Evolutionary conservation across 2,888 invertebrate species (phyloP).

Genomic region (Acutogordius australiensis): DNA sequence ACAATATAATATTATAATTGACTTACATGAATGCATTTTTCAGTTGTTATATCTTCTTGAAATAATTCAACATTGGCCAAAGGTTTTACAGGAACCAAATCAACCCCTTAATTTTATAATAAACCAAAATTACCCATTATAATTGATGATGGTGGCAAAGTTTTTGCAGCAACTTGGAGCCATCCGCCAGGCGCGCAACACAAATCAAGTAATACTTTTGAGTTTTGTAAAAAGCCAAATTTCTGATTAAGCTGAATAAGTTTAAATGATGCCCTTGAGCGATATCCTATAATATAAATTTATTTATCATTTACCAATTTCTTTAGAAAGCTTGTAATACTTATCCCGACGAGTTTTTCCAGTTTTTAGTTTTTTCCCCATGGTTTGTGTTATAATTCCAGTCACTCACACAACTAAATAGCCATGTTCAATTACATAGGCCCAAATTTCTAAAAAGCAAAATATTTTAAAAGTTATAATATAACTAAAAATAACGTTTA

Average conservation of each 20-base stretch:
- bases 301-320: background rate
- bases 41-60: slow-evolving; percentile 79
- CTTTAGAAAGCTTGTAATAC: slow-evolving; percentile 4
- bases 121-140: slow-evolving; percentile 36
- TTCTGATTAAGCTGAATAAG: slow-evolving; percentile 84
- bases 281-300: slow-evolving; percentile 37
- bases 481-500: too few relatives aligned
- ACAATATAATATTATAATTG: too few relatives aligned
- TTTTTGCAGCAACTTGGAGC: slow-evolving; percentile 86
- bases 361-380: slow-evolving; percentile 7
- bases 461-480: background rate
- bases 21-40: slow-evolving; percentile 40
- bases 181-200: slow-evolving; percentile 98
- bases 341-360: slow-evolving; percentile 1
- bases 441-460: background rate
- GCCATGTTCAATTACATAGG: background rate
- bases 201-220: slow-evolving; percentile 77
- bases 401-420: background rate
- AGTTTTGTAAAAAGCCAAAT: slow-evolving; percentile 75
- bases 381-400: background rate
- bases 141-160: slow-evolving; percentile 80
- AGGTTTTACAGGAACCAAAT: slow-evolving; percentile 66
- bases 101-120: slow-evolving; percentile 37
- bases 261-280: slow-evolving; percentile 95
- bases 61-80: slow-evolving; percentile 64